A percentile compares a stretch with the other conserved stretches of the same genome.
Conservation (phyloP, 2,113 vertebrate species). For the Xiphophorus hellerii region DNA sequence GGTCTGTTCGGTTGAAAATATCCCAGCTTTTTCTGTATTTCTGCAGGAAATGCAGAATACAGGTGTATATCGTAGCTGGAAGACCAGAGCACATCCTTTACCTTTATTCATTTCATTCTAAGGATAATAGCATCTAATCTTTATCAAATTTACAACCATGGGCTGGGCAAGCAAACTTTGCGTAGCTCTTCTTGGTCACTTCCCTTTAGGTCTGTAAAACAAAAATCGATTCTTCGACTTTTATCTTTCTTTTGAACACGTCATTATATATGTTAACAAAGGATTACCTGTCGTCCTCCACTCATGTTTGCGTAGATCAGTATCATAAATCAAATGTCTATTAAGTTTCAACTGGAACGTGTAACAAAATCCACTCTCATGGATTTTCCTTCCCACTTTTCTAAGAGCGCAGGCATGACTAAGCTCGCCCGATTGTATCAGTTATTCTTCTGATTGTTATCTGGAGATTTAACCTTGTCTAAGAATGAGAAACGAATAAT, state of each 20-base stretch:
- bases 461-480: slow-evolving; percentile 22
- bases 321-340: slow-evolving; percentile 35
- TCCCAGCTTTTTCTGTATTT: not conserved
- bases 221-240: not conserved
- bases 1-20: slow-evolving; percentile 21
- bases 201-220: not conserved
- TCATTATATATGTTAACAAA: not conserved
- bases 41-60: not conserved
- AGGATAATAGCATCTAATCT: not conserved
- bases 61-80: not conserved
- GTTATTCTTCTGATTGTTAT: slow-evolving; percentile 45
- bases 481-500: slow-evolving; percentile 34
- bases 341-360: slow-evolving; percentile 43
- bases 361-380: slow-evolving; percentile 47
- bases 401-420: slow-evolving; percentile 34
- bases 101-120: not conserved
- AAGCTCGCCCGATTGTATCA: slow-evolving; percentile 21
- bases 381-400: slow-evolving; percentile 42
- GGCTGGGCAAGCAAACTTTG: not conserved
- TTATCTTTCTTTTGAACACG: not conserved
- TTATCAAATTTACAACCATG: not conserved
- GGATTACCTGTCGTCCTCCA: slow-evolving; percentile 13
- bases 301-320: slow-evolving; percentile 45
- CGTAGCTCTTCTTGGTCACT: not conserved
- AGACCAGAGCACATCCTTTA: not conserved